Evolutionary conservation across 2,888 invertebrate species (phyloP).

Genomic region (Clunio marinus): DNA sequence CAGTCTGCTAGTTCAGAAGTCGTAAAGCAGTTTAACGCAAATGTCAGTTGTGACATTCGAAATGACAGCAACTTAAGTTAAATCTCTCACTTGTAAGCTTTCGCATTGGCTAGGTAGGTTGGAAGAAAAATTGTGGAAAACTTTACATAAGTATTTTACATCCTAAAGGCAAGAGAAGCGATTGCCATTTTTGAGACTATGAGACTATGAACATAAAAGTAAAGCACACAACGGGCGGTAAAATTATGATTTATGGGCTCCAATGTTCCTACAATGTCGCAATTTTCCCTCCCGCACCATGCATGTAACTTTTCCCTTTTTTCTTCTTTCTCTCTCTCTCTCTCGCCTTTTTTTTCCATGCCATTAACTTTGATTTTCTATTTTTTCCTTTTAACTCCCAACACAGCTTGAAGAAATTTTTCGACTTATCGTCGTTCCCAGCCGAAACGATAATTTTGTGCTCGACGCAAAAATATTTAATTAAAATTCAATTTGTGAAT

Average conservation of each 20-base stretch:
- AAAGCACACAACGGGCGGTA: background rate
- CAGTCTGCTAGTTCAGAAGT: no score
- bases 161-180: no score
- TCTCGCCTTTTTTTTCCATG: slow-evolving; percentile 15
- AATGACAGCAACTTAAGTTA: no score
- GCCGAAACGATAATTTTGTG: background rate
- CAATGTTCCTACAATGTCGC: background rate
- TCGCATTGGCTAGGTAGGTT: no score
- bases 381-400: background rate
- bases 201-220: background rate
- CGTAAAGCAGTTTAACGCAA: no score
- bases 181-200: no score
- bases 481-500: slow-evolving; percentile 24
- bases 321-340: no score
- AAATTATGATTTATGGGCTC: slow-evolving; percentile 11
- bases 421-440: background rate
- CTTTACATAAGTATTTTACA: no score
- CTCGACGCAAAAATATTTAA: slow-evolving; percentile 14
- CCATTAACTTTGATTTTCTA: slow-evolving; percentile 1
- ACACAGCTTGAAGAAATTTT: slow-evolving; percentile 15
- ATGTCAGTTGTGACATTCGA: no score
- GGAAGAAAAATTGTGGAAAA: no score
- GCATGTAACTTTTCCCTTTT: slow-evolving; percentile 8
- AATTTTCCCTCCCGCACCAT: slow-evolving; percentile 8
- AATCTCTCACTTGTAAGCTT: no score